Conservation (phyloP, 2,888 invertebrate genomes). For the Catonia carolina region DNA sequence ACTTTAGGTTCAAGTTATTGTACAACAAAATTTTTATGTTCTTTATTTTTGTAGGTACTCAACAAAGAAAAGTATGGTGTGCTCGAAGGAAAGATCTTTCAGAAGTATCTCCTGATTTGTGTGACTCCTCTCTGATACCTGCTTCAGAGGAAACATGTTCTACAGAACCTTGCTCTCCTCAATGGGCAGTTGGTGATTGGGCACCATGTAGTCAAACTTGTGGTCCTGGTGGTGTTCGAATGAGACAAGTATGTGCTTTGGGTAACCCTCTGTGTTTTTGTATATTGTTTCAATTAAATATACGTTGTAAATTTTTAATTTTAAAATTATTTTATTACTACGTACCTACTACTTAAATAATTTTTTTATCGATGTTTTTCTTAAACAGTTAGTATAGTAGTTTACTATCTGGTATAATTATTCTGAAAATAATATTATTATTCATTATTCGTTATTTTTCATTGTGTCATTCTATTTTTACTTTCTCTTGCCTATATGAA, state of each 20-base stretch:
- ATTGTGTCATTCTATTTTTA: too few relatives aligned
- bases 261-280: too few relatives aligned
- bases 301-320: too few relatives aligned
- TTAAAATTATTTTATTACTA: too few relatives aligned
- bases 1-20: constrained; percentile 1
- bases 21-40: too few relatives aligned
- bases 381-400: neutral
- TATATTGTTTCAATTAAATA: too few relatives aligned
- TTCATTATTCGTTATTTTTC: neutral
- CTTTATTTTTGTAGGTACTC: too few relatives aligned
- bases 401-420: neutral
- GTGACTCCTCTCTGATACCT: constrained; percentile 71
- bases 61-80: constrained; percentile 72
- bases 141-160: constrained; percentile 63
- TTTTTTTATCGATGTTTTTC: neutral
- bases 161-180: constrained; percentile 66
- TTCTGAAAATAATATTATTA: neutral
- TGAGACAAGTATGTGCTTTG: constrained; percentile 46
- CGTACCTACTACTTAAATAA: neutral
- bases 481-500: too few relatives aligned
- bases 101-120: constrained; percentile 65
- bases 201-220: constrained; percentile 74
- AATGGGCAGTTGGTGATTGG: constrained; percentile 77
- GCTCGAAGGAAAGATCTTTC: constrained; percentile 65
- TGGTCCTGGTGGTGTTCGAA: constrained; percentile 65